A percentile compares a stretch with the other conserved stretches of the same genome.
Conservation (phyloP, 2,888 invertebrate genomes). For the Rhopalosiphum nymphaeae region DNA sequence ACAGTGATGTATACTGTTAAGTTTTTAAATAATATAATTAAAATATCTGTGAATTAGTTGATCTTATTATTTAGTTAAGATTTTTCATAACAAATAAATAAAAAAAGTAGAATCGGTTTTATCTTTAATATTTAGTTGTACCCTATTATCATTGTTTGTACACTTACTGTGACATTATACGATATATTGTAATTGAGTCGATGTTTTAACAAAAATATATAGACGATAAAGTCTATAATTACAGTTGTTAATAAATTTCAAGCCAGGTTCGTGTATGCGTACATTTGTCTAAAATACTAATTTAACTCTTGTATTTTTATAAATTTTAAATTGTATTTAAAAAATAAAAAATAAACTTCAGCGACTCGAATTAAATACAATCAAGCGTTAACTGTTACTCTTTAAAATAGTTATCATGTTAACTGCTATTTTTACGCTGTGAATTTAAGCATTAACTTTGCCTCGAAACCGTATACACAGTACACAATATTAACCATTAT, state of each 20-base stretch:
- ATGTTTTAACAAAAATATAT: background rate
- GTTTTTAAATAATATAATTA: background rate
- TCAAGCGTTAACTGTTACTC: background rate
- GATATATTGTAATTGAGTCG: background rate
- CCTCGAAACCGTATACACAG: background rate
- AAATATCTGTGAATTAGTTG: background rate
- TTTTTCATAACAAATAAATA: background rate
- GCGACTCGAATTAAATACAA: background rate
- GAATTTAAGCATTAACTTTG: background rate
- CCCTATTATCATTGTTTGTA: too few relatives aligned
- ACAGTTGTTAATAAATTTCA: background rate
- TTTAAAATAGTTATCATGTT: too few relatives aligned
- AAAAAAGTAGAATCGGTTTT: background rate
- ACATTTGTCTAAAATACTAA: background rate
- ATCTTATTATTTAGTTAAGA: background rate
- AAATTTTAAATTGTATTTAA: too few relatives aligned
- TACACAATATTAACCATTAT: background rate
- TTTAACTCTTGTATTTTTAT: background rate
- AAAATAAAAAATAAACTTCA: too few relatives aligned
- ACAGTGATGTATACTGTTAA: background rate
- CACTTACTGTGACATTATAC: too few relatives aligned
- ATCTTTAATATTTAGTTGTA: background rate
- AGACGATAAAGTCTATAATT: too few relatives aligned
- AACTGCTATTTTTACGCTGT: background rate
- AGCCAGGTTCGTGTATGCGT: background rate